These are phyloP conservation scores for Drosophila percnosoma DNA, from an alignment of 2,888 invertebrate genomes.

Conservation along the genomic window DNA sequence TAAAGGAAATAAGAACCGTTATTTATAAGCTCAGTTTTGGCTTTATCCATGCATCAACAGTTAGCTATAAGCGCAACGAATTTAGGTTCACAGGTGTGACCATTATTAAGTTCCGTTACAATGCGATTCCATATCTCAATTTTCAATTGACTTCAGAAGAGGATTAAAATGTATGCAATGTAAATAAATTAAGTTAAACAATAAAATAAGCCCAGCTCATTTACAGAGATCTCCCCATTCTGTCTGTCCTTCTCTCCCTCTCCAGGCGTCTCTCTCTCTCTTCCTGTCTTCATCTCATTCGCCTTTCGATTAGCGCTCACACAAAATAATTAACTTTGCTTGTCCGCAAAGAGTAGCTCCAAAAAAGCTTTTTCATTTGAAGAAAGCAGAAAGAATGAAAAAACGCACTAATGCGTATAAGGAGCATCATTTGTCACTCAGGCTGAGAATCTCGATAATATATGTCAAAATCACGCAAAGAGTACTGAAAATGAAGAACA, in stretches of 20 bases:
- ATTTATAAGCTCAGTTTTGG: not conserved
- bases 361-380: conserved; percentile 12
- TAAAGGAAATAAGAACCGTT: not conserved
- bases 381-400: not conserved
- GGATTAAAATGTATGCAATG: not conserved
- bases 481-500: conserved; percentile 18
- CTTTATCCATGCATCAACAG: not conserved
- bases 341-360: conserved; percentile 2
- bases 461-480: conserved; percentile 59
- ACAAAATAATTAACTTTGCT: conserved; percentile 10
- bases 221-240: not conserved
- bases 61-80: not conserved
- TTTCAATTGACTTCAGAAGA: not conserved
- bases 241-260: not conserved
- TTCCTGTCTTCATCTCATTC: no score
- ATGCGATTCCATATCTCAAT: not conserved
- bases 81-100: not conserved
- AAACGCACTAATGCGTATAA: conserved; percentile 31
- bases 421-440: conserved; percentile 58
- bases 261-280: not conserved
- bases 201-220: no score
- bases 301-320: not conserved
- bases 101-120: not conserved
- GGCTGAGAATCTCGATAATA: conserved; percentile 43
- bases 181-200: not conserved